A percentile compares a stretch with the other conserved stretches of the same genome.
Evolutionary conservation across 2,113 vertebrate species (phyloP).

Genomic region (Camarhynchus parvulus): DNA sequence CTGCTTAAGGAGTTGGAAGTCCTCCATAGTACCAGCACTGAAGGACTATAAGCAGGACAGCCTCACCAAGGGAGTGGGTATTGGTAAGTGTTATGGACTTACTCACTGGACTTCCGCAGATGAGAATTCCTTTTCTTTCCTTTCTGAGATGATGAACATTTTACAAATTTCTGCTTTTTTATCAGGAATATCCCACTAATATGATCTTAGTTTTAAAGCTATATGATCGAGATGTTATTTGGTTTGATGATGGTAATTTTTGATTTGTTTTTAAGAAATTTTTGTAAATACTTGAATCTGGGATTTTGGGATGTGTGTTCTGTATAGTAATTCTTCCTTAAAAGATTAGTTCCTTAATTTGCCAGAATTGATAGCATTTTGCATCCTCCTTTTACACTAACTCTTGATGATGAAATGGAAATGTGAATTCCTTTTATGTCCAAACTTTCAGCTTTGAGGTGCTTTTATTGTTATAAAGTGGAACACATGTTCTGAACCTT

Average conservation of each 20-base stretch:
- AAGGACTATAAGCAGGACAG: not conserved
- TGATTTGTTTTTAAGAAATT: not conserved
- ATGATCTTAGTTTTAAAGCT: not conserved
- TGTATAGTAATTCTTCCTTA: not conserved
- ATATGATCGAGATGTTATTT: not conserved
- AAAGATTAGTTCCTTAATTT: not conserved
- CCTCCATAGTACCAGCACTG: not conserved
- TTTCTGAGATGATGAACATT: not conserved
- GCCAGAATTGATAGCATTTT: not conserved
- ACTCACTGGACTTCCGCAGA: not conserved
- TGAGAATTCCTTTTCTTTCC: not conserved
- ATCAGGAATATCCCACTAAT: not conserved
- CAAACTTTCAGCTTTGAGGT: not conserved
- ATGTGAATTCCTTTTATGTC: not conserved
- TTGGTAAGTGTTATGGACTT: not conserved
- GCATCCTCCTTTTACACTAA: not conserved
- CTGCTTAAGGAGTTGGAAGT: not conserved
- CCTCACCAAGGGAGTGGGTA: rapidly evolving
- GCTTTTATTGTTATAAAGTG: not conserved
- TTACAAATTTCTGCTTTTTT: not conserved
- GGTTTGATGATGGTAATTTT: not conserved
- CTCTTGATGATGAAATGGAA: not conserved
- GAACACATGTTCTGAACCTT: not conserved
- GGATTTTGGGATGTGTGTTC: not conserved
- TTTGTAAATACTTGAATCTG: not conserved